These are phyloP conservation scores for Cheirogaleus medius DNA, from an alignment of 2,113 vertebrate species.

Conservation along the genomic window DNA sequence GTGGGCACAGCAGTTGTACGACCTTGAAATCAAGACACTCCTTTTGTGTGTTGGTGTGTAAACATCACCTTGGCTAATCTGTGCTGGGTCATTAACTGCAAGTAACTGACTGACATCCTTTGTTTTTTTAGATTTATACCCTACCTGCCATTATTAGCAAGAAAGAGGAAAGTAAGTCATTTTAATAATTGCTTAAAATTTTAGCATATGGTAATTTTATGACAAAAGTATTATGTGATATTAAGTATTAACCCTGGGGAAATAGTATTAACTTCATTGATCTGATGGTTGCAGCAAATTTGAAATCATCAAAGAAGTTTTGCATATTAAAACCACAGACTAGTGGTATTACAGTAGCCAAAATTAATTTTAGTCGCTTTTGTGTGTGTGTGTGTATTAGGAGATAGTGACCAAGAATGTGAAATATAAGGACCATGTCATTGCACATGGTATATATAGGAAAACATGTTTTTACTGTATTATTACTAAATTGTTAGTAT, in stretches of 20 bases:
- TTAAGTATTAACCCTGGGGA: background rate
- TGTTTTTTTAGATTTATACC: slow-evolving; percentile 93
- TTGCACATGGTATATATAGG: background rate
- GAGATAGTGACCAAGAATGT: background rate
- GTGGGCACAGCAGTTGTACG: background rate
- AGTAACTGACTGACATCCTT: slow-evolving; percentile 1
- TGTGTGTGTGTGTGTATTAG: background rate
- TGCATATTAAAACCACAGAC: background rate
- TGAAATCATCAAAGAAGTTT: background rate
- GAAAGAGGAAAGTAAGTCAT: slow-evolving; percentile 97
- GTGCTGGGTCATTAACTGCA: background rate
- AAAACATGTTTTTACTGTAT: background rate
- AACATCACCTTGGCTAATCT: background rate
- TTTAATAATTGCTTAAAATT: slow-evolving; percentile 35
- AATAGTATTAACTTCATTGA: background rate
- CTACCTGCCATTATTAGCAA: slow-evolving; percentile 96
- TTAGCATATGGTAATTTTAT: background rate
- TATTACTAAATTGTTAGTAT: background rate
- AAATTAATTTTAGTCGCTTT: background rate
- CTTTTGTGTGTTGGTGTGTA: background rate
- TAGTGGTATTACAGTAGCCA: background rate
- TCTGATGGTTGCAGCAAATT: background rate
- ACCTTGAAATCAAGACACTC: background rate
- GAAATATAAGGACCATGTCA: background rate
- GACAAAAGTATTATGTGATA: background rate